A percentile compares a stretch with the other conserved stretches of the same genome.
Conservation (phyloP, 2,797 vertebrate species). For the Pteronotus mesoamericanus region DNA sequence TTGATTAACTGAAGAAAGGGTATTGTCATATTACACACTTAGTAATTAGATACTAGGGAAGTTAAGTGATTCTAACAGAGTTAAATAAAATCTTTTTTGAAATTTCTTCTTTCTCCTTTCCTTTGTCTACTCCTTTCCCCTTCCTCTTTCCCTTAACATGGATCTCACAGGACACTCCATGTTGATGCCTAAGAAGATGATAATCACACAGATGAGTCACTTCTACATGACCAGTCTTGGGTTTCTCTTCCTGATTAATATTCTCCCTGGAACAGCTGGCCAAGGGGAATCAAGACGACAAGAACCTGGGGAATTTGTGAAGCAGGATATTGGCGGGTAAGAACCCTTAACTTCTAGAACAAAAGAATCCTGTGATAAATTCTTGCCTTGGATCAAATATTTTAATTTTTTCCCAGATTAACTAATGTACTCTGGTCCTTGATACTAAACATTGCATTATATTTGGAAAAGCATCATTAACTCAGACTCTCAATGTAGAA, state of each 20-base stretch:
- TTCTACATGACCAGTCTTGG: constrained; percentile 60
- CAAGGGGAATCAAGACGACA: constrained; percentile 78
- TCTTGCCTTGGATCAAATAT: neutral
- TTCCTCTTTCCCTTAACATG: constrained; percentile 43
- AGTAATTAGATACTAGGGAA: neutral
- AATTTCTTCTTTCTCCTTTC: neutral
- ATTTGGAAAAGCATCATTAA: neutral
- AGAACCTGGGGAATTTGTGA: constrained; percentile 62
- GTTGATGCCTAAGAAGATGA: constrained; percentile 73
- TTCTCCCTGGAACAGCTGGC: constrained; percentile 75
- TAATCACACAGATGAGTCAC: constrained; percentile 2
- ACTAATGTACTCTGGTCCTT: neutral
- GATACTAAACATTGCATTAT: neutral
- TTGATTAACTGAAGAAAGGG: neutral
- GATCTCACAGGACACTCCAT: constrained; percentile 34
- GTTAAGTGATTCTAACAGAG: neutral
- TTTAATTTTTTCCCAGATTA: neutral
- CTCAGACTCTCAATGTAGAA: neutral
- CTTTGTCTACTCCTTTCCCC: constrained; percentile 18
- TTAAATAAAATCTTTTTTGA: constrained; percentile 36
- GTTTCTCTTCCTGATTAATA: constrained; percentile 73
- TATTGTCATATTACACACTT: neutral
- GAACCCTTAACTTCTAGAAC: neutral
- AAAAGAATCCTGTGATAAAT: neutral
- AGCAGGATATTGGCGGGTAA: constrained; percentile 74